Evolutionary conservation across 2,888 invertebrate species (phyloP).

Genomic region (Psococerastis gibbosa): DNA sequence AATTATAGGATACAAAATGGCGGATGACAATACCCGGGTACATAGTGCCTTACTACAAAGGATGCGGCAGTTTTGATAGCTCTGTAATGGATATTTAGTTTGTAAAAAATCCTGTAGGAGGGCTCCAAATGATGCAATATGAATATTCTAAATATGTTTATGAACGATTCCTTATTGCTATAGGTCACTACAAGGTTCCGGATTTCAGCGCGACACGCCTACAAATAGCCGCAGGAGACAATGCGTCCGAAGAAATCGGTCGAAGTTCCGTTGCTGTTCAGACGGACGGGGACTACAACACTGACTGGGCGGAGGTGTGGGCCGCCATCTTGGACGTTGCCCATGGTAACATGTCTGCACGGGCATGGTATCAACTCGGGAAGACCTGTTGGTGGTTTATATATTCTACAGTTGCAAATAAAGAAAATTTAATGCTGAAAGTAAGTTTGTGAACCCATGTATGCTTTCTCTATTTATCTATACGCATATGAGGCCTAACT

Average conservation of each 20-base stretch:
- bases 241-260: conserved; percentile 19
- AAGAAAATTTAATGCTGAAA: conserved; percentile 56
- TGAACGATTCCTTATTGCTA: conserved; percentile 28
- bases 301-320: conserved; percentile 13
- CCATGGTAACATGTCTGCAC: conserved; percentile 12
- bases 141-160: too few species aligned
- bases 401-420: conserved; percentile 28
- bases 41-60: too few species aligned
- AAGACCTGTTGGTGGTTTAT: conserved; percentile 17
- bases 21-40: too few species aligned
- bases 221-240: conserved; percentile 24
- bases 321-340: conserved; percentile 7
- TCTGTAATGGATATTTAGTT: too few species aligned
- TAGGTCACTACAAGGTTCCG: conserved; percentile 53
- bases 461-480: too few species aligned
- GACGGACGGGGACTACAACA: conserved; percentile 16
- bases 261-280: conserved; percentile 16
- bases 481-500: too few species aligned
- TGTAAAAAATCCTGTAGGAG: too few species aligned
- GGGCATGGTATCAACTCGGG: conserved; percentile 19
- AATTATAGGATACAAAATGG: too few species aligned
- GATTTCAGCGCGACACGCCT: conserved; percentile 29
- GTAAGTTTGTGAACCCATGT: conserved; percentile 25
- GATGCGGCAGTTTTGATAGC: too few species aligned
- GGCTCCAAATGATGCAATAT: too few species aligned